Evolutionary conservation across 1,140 invertebrate genomes (phyloP), one percentile per base, ranked within the genome.

Genomic region (Portunus trituberculatus): DNA sequence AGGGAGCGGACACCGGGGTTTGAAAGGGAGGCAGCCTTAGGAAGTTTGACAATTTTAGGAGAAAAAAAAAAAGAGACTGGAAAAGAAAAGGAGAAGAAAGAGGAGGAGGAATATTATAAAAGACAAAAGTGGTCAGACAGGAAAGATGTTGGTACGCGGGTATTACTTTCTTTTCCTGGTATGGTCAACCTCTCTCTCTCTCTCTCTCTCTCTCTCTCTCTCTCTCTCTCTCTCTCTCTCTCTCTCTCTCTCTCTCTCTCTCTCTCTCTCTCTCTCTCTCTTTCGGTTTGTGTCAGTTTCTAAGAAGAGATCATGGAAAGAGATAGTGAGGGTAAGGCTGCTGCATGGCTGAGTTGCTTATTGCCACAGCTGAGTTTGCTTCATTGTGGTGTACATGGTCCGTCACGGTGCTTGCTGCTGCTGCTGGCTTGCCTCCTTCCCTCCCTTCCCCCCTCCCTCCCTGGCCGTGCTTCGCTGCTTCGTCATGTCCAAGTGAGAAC

Each of bases 121-220:
- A 59, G n/a, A 59, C 45, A 48, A n/a, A 45, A 52, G 59, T 20
- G 14, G 88, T n/a, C 45, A 28, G 39, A 32, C n/a, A 52, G 88
- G 88, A 28, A 46, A 90, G 28, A 52, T n/a, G 28, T 16, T 90
- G 10, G 39, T 46, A 20, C 20, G 88, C 12, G n/a, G 39, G 45
- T 90, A 52, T 52, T 25, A 46, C 48, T 48, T 90, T 46, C 88
- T 46, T 90, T 90, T 90, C 45, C 88, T 90, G 45, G 88, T 90
- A 48, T 90, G 88, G 45, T 28, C 12, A 16, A 3, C 16, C n/a
- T 76, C 20, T 76, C 67, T 76, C 67, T n/a, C 67, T 76, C 52
- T 20, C 52, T 59, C 52, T 59, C 52, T 20, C 52, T 59, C 52
- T 20, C 52, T 14, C 52, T 59, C 52, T 20, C 52, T 59, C 12